These are phyloP conservation scores for Myotis vivesi DNA, from an alignment of 2,797 vertebrate genomes.

Conservation along the genomic window DNA sequence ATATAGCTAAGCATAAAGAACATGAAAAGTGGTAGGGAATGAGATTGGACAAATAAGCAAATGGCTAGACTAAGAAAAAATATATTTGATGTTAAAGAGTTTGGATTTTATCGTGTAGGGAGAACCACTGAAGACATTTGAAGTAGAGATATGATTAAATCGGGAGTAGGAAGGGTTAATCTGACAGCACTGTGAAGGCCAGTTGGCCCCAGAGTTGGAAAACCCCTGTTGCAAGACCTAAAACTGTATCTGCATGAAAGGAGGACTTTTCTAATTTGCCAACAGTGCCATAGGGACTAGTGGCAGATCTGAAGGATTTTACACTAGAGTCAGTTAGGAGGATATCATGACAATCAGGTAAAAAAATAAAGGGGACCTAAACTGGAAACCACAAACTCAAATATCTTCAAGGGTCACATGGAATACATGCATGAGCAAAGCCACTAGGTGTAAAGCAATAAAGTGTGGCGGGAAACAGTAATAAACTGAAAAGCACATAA, in stretches of 20 bases:
- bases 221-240: background rate
- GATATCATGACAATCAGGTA: background rate
- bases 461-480: background rate
- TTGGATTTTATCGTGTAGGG: background rate
- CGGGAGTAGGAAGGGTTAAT: background rate
- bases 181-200: background rate
- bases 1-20: background rate
- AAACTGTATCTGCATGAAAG: background rate
- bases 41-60: background rate
- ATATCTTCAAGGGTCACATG: background rate
- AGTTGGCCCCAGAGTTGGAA: background rate
- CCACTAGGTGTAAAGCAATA: background rate
- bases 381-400: slow-evolving; percentile 18
- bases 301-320: background rate
- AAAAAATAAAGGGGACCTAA: background rate
- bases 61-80: background rate
- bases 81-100: background rate
- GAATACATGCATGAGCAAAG: slow-evolving; percentile 35
- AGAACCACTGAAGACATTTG: background rate
- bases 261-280: background rate
- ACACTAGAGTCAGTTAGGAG: background rate
- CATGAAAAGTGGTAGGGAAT: background rate
- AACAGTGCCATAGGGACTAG: background rate
- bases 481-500: background rate
- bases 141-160: background rate